phyloP scores from a whole-genome alignment of 2,888 invertebrate genomes.

The Ophion obscuratus region DNA sequence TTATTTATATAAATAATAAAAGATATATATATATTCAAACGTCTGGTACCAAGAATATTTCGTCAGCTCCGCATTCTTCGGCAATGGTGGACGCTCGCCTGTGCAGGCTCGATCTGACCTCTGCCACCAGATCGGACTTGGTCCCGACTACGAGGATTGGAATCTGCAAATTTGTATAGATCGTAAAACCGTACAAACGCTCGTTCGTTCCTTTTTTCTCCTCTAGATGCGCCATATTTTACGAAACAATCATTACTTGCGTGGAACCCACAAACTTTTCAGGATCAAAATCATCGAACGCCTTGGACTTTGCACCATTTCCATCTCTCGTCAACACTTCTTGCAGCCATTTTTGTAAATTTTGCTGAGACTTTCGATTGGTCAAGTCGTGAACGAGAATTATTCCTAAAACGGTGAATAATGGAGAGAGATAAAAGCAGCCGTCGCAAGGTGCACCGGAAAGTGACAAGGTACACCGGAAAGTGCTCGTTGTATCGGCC shows the following conservation, averaged over 20 bases:
- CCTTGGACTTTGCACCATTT: conserved; percentile 80
- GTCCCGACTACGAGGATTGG: conserved; percentile 98
- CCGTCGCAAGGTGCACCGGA: too few species aligned
- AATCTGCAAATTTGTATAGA: conserved; percentile 85
- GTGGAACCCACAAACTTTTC: conserved; percentile 94
- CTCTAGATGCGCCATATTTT: neutral
- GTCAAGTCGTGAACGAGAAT: conserved; percentile 98
- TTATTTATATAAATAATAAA: too few species aligned
- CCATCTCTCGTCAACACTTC: conserved; percentile 93
- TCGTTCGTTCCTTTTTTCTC: neutral
- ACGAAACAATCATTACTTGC: conserved; percentile 84
- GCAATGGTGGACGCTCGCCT: conserved; percentile 90
- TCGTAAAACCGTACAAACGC: neutral
- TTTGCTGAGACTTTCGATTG: conserved; percentile 97
- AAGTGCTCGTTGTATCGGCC: too few species aligned
- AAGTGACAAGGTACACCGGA: too few species aligned
- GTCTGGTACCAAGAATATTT: conserved; percentile 90
- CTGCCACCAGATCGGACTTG: conserved; percentile 94
- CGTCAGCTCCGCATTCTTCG: conserved; percentile 96
- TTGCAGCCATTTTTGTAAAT: conserved; percentile 96
- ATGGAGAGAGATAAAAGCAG: conserved; percentile 3
- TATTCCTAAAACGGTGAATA: conserved; percentile 87
- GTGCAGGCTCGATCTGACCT: conserved; percentile 88
- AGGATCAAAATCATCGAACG: conserved; percentile 91
- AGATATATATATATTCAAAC: conserved; percentile 42